Percentiles rank a stretch among this genome's conserved stretches.
Conservation (phyloP, 2,797 vertebrate genomes). For the Corythornis leucogaster region DNA sequence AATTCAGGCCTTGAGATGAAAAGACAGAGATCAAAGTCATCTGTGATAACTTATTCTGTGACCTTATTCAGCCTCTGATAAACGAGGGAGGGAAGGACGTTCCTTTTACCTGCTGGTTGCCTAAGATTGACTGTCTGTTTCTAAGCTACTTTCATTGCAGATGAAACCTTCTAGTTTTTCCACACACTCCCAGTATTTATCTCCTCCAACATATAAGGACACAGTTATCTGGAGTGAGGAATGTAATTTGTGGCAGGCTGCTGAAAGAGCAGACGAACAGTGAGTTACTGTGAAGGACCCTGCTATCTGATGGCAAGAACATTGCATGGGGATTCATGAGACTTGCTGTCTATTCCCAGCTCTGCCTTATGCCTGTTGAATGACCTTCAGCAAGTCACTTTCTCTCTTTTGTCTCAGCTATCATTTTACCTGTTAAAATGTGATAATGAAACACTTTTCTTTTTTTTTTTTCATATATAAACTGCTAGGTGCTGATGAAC, state of each 20-base stretch:
- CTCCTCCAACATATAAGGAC: not conserved
- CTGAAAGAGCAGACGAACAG: not conserved
- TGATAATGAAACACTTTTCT: constrained; percentile 55
- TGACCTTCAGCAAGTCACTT: constrained; percentile 49
- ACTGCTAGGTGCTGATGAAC: constrained; percentile 41
- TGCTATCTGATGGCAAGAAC: not conserved
- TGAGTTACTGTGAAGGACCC: constrained; percentile 46
- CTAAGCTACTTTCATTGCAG: not conserved
- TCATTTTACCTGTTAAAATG: constrained; percentile 46
- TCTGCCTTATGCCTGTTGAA: constrained; percentile 12
- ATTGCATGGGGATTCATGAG: not conserved
- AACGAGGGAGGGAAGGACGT: not conserved
- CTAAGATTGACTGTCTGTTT: not conserved
- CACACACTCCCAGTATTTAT: not conserved
- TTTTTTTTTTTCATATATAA: not conserved
- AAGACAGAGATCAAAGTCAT: not conserved
- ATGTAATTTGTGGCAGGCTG: constrained; percentile 26
- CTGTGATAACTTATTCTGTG: not conserved
- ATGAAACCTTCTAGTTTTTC: constrained; percentile 2
- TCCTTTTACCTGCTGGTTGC: not conserved
- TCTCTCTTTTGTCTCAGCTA: constrained; percentile 40
- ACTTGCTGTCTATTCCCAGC: not conserved
- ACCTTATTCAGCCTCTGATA: not conserved
- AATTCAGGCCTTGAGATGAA: not conserved
- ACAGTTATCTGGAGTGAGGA: constrained; percentile 7